Evolutionary conservation across 2,113 vertebrate genomes (phyloP), one percentile per base, ranked within the genome.

Genomic region (Chauna torquata): DNA sequence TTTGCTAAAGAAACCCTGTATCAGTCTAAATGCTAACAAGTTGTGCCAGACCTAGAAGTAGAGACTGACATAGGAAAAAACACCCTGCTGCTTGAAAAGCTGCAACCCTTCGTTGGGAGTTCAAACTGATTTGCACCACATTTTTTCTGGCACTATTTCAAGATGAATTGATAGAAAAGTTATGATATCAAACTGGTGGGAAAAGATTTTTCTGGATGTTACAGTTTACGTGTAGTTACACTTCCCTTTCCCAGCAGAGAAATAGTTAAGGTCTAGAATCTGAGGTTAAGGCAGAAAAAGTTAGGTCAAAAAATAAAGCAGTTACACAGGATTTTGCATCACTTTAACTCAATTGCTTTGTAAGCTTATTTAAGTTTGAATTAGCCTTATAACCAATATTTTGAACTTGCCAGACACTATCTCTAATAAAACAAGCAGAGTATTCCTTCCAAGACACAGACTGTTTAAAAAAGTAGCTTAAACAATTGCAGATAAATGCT

Each of bases 291-390:
- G 30, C 27, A 92, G 44, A 76, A 72, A 5, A 93, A 47, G 19
- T 30, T 24, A 47, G 40, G 20, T 40, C 81, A 61, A 64, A 94
- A 94, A 88, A 36, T 50, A 49, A 78, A 86, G 20, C 59, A 74
- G 40, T 84, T 91, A 91, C 5, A 34, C 19, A 70, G 54, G 50
- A 82, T 81, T 96, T 78, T 86, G 64, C 58, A 70, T 36, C 24
- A 58, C 45, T 86, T 82, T 16, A 88, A 65, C 32, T 72, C 71
- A 38, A 57, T 15, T 65, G 58, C 23, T 80, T 83, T 77, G 34
- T 57, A 65, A 69, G 17, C 68, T 83, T 76, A 86, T 82, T 96
- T 86, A 64, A 83, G 91, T 86, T 96, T 91, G 55, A 91, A 89
- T 89, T 42, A 91, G 11, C 38, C 50, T 52, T 52, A 52, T 52